Conservation (phyloP, 2,113 vertebrate genomes). For the Rhineura floridana region DNA sequence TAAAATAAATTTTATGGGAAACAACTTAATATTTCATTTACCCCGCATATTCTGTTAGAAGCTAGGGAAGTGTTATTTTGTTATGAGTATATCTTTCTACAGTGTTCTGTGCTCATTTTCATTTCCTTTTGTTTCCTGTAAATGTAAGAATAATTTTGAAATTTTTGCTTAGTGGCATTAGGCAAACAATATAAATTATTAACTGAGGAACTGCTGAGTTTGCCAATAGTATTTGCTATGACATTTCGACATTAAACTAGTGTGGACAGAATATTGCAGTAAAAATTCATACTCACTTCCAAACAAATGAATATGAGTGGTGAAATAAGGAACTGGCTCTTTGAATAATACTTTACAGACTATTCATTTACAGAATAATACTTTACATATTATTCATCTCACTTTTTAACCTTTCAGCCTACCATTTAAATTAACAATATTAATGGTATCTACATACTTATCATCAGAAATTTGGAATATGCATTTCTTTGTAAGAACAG, state of each 20-base stretch:
- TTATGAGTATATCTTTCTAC: background rate
- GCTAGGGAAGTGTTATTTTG: background rate
- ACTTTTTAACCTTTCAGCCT: background rate
- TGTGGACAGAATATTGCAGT: background rate
- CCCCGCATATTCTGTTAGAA: background rate
- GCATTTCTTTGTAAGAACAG: background rate
- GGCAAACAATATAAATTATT: background rate
- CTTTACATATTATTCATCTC: background rate
- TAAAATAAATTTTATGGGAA: background rate
- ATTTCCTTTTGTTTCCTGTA: background rate
- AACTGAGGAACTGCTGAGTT: background rate
- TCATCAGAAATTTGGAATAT: background rate
- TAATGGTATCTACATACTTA: too few relatives aligned
- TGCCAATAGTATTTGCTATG: background rate
- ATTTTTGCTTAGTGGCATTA: background rate
- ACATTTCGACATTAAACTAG: background rate
- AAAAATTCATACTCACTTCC: background rate
- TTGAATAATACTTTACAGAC: background rate
- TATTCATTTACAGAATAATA: too few relatives aligned
- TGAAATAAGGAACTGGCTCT: background rate
- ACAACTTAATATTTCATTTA: background rate
- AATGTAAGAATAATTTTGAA: background rate
- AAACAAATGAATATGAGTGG: background rate
- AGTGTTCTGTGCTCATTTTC: background rate
- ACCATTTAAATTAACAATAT: background rate